Percentiles rank a stretch among this genome's conserved stretches.
Evolutionary conservation across 2,888 invertebrate genomes (phyloP).

Genomic region (Pseudeuparius sepicola): DNA sequence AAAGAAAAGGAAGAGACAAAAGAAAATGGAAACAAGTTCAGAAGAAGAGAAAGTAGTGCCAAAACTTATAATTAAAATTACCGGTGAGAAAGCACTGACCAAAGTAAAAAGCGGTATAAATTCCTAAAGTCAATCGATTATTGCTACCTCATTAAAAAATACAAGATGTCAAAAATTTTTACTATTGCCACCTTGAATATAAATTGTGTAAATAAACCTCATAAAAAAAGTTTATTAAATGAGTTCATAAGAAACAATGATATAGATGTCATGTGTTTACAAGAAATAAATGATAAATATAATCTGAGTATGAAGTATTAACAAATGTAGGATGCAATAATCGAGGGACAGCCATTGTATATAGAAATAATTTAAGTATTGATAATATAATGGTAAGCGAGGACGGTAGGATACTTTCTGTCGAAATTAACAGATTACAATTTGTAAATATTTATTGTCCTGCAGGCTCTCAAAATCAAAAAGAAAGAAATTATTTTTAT

Average conservation of each 20-base stretch:
- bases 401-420: background rate
- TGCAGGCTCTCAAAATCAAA: background rate
- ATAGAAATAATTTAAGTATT: background rate
- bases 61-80: too few relatives aligned
- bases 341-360: background rate
- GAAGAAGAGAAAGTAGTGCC: too few relatives aligned
- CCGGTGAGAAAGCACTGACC: too few relatives aligned
- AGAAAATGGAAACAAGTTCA: too few relatives aligned
- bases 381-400: background rate
- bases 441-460: conserved; percentile 1
- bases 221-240: background rate
- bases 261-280: background rate
- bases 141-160: too few relatives aligned
- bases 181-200: too few relatives aligned
- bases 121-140: too few relatives aligned
- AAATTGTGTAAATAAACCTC: background rate
- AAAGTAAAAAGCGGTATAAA: too few relatives aligned
- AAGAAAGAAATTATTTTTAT: background rate
- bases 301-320: background rate
- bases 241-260: background rate
- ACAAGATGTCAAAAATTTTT: too few relatives aligned
- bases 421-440: background rate
- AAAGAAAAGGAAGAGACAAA: too few relatives aligned
- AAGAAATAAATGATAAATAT: background rate
- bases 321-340: background rate